phyloP scores from a whole-genome alignment of 2,888 invertebrate species.

The Yponomeuta cagnagella region DNA sequence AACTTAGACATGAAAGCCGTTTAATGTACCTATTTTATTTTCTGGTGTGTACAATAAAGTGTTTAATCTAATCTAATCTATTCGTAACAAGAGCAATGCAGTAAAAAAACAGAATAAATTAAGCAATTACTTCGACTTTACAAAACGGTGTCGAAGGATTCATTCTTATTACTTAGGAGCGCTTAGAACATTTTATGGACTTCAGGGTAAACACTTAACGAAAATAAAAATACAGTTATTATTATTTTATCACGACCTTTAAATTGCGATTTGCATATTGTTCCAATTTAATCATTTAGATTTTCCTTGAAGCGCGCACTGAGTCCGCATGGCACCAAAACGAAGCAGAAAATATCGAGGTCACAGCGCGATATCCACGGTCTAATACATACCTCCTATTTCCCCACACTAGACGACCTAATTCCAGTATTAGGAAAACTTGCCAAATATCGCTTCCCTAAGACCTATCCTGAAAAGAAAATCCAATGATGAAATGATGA shows the following conservation, averaged over 20 bases:
- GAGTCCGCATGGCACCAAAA: conserved; percentile 29
- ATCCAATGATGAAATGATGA: conserved; percentile 2
- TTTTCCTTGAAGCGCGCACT: conserved; percentile 32
- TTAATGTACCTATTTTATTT: too few relatives aligned
- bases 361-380: conserved; percentile 21
- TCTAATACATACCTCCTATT: neutral
- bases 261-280: conserved; percentile 16
- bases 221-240: neutral
- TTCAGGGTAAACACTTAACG: too few relatives aligned
- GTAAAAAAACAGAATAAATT: too few relatives aligned
- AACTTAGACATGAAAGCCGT: too few relatives aligned
- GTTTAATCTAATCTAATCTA: too few relatives aligned
- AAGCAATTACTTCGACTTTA: too few relatives aligned
- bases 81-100: too few relatives aligned
- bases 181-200: too few relatives aligned
- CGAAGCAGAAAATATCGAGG: conserved; percentile 34
- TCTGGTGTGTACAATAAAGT: too few relatives aligned
- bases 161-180: too few relatives aligned
- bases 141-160: too few relatives aligned
- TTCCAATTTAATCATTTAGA: conserved; percentile 12
- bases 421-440: neutral
- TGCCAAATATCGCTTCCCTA: neutral
- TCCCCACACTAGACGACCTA: neutral
- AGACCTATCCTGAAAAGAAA: neutral
- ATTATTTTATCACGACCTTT: conserved; percentile 3